A percentile compares a stretch with the other conserved stretches of the same genome.
Conservation (phyloP, 2,888 invertebrate species). For the Autographa pulchrina region DNA sequence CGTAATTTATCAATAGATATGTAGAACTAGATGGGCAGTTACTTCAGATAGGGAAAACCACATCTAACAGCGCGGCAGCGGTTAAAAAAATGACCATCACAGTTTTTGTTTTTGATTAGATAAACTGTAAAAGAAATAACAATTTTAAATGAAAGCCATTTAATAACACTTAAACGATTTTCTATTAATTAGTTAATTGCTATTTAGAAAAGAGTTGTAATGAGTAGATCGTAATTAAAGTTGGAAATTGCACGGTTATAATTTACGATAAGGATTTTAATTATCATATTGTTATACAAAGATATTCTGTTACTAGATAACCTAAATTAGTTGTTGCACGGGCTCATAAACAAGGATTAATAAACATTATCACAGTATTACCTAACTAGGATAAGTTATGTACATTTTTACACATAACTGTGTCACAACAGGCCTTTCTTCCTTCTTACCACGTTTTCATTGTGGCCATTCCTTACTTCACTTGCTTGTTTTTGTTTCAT, state of each 20-base stretch:
- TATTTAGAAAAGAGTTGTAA: not conserved
- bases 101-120: constrained; percentile 10
- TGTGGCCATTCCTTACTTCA: not conserved
- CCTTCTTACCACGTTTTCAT: not conserved
- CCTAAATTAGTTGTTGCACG: not conserved
- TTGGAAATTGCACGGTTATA: not conserved
- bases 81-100: not conserved
- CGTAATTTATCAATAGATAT: not conserved
- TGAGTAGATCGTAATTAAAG: not conserved
- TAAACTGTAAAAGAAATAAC: constrained; percentile 7
- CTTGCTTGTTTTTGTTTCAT: not conserved
- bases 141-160: not conserved
- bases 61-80: not conserved
- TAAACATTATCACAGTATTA: not conserved
- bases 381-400: not conserved
- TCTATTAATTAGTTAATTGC: not conserved
- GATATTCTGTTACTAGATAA: not conserved
- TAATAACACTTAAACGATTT: not conserved
- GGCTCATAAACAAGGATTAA: not conserved
- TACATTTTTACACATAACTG: not conserved
- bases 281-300: constrained; percentile 1
- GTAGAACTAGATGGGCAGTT: not conserved
- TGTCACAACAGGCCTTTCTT: not conserved
- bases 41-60: constrained; percentile 25
- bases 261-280: constrained; percentile 2